These are phyloP conservation scores for Pyxicephalus adspersus DNA, from an alignment of 2,113 vertebrate species.

Conservation along the genomic window DNA sequence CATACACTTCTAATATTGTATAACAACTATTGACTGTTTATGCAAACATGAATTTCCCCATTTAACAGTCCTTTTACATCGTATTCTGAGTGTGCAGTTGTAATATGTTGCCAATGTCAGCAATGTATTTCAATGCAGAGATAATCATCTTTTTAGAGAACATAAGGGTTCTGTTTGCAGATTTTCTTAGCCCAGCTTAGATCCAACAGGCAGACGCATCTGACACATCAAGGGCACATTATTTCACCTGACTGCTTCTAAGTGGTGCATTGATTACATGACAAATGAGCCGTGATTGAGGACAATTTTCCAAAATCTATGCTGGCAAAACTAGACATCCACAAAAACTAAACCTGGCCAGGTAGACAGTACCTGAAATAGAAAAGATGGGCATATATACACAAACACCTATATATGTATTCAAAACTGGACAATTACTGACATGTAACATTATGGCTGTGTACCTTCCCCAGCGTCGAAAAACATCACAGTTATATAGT, in stretches of 20 bases:
- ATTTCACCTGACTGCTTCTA: slow-evolving; percentile 31
- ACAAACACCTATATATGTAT: too few species aligned
- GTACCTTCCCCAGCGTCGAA: too few species aligned
- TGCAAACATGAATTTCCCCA: slow-evolving; percentile 9
- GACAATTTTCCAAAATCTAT: slow-evolving; percentile 21
- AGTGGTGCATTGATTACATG: slow-evolving; percentile 9
- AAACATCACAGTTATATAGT: too few species aligned
- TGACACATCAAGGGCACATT: slow-evolving; percentile 28
- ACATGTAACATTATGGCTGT: too few species aligned
- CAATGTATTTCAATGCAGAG: slow-evolving; percentile 1
- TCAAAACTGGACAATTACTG: too few species aligned
- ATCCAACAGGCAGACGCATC: background rate
- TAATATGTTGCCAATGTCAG: background rate
- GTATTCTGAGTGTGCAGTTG: background rate
- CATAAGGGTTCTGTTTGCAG: slow-evolving; percentile 14
- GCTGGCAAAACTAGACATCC: background rate
- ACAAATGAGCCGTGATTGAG: slow-evolving; percentile 18
- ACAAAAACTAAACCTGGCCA: background rate
- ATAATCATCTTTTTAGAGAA: slow-evolving; percentile 16
- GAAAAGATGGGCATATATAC: too few species aligned
- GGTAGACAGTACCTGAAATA: too few species aligned
- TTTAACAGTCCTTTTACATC: background rate
- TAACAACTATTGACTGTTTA: background rate
- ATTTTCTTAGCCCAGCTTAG: background rate
- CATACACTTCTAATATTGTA: too few species aligned